These are phyloP conservation scores for Gracilinanus agilis DNA, from an alignment of 2,113 vertebrate species.

Conservation along the genomic window DNA sequence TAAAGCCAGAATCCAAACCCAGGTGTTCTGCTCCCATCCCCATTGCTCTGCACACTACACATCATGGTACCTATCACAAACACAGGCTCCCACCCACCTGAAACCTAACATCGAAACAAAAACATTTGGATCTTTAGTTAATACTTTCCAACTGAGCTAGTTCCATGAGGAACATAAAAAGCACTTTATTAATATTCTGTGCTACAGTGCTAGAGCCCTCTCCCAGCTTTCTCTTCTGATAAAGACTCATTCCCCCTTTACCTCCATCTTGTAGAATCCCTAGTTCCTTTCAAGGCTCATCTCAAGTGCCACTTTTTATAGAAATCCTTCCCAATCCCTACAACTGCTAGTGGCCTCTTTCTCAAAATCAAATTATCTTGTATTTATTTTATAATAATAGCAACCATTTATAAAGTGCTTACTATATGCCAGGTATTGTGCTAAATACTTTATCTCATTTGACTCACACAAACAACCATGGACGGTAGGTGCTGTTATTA, in stretches of 20 bases:
- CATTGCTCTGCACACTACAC: not conserved
- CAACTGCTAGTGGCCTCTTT: not conserved
- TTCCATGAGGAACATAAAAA: not conserved
- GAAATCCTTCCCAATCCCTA: not conserved
- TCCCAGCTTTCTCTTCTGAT: not conserved
- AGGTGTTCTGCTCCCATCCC: not conserved
- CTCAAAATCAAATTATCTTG: not conserved
- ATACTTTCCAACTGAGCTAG: not conserved
- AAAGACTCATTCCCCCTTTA: slow-evolving; percentile 19
- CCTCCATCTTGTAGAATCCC: not conserved
- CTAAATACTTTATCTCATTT: not conserved
- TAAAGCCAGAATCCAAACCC: not conserved
- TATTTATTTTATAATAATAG: not conserved
- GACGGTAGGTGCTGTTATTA: not conserved
- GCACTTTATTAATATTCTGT: slow-evolving; percentile 1
- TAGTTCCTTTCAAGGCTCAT: not conserved
- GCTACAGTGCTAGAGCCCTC: not conserved
- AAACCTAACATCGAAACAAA: not conserved
- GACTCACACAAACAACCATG: not conserved
- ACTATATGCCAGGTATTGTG: not conserved
- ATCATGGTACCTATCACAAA: not conserved
- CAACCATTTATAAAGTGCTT: not conserved
- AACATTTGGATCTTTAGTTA: not conserved
- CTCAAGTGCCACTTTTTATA: not conserved
- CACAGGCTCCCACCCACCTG: not conserved